A percentile compares a stretch with the other conserved stretches of the same genome.
Conservation (phyloP, 2,797 vertebrate species). For the Diplodus sargus region DNA sequence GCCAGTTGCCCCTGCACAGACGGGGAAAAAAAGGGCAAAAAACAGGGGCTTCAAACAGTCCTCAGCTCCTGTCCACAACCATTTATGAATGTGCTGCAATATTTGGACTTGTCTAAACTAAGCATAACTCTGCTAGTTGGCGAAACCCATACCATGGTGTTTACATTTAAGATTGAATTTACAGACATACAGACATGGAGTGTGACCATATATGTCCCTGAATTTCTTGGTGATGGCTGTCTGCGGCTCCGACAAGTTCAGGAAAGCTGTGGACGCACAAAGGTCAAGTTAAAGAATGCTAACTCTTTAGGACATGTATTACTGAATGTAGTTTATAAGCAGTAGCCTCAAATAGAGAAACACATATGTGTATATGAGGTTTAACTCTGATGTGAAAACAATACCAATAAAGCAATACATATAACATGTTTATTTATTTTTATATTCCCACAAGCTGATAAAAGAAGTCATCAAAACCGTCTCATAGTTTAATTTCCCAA, state of each 20-base stretch:
- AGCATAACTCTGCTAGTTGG: slow-evolving; percentile 33
- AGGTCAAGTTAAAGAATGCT: slow-evolving; percentile 9
- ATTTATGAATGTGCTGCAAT: slow-evolving; percentile 21
- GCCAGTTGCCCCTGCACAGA: background rate
- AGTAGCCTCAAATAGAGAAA: background rate
- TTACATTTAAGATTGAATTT: slow-evolving; percentile 31
- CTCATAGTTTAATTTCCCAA: background rate
- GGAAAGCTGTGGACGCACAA: background rate
- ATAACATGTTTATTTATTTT: background rate
- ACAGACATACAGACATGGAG: slow-evolving; percentile 4
- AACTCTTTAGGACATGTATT: background rate
- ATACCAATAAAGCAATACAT: slow-evolving; percentile 5
- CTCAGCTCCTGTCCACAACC: slow-evolving; percentile 13
- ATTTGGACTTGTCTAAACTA: slow-evolving; percentile 28
- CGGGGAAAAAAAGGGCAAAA: background rate
- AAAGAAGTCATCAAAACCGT: background rate
- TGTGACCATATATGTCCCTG: slow-evolving; percentile 55
- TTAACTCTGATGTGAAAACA: slow-evolving; percentile 2
- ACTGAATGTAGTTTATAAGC: background rate
- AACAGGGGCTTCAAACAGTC: background rate
- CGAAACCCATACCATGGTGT: slow-evolving; percentile 32
- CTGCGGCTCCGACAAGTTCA: slow-evolving; percentile 11
- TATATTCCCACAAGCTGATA: background rate
- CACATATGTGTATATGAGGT: background rate
- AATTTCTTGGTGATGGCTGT: background rate